A percentile compares a stretch with the other conserved stretches of the same genome.
Evolutionary conservation across 2,113 vertebrate species (phyloP).

Genomic region (Diphyllodes magnificus): DNA sequence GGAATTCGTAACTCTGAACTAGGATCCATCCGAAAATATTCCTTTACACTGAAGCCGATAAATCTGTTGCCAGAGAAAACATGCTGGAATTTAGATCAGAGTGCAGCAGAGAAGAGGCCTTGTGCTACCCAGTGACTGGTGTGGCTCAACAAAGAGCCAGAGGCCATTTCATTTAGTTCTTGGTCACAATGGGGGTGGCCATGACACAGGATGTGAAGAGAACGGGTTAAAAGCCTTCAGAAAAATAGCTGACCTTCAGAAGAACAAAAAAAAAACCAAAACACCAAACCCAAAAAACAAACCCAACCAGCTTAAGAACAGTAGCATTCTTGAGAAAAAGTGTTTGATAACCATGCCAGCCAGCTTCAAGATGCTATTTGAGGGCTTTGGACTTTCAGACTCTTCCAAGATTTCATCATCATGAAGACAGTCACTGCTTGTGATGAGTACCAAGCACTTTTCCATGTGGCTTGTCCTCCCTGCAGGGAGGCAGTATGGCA

Average conservation of each 20-base stretch:
- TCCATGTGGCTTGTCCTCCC: not conserved
- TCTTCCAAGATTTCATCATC: not conserved
- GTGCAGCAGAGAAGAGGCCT: not conserved
- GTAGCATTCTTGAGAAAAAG: not conserved
- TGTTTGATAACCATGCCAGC: slow-evolving; percentile 38
- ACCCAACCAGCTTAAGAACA: not conserved
- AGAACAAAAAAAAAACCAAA: not conserved
- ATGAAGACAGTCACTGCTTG: not conserved
- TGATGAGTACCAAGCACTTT: slow-evolving; percentile 46
- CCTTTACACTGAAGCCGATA: not conserved
- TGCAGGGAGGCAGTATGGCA: not conserved
- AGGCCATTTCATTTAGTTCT: not conserved
- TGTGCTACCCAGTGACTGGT: not conserved
- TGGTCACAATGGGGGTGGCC: not conserved
- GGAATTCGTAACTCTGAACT: not conserved
- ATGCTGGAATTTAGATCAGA: not conserved
- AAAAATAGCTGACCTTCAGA: slow-evolving; percentile 5
- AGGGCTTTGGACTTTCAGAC: slow-evolving; percentile 17
- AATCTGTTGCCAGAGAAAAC: not conserved
- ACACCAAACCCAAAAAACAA: not conserved
- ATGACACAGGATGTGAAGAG: not conserved
- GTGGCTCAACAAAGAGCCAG: not conserved
- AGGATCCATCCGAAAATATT: not conserved
- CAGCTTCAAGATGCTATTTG: not conserved
- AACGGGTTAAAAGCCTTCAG: not conserved